Evolutionary conservation across 2,113 vertebrate genomes (phyloP), one percentile per base, ranked within the genome.

Genomic region (Thomomys bottae): DNA sequence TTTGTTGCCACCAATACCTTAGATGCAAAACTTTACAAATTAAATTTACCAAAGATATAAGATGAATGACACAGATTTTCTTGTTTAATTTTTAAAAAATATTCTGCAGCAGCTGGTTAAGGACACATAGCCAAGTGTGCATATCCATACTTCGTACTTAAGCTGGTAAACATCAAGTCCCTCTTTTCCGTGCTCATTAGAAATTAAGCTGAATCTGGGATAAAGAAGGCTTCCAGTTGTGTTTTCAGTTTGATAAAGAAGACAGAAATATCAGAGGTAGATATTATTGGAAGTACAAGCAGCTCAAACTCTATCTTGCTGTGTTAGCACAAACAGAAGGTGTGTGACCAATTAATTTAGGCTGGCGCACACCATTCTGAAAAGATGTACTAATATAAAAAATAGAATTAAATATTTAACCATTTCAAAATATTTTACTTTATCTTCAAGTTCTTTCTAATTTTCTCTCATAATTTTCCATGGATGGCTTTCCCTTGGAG

Each of bases 221-320:
- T 67, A 64, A 87, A 36, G 18, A 84, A 8, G 38, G 2, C 3
- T 28, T 42, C 18, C 24, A 45, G 30, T 32, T 49, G 45, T 63
- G 32, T 89, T 83, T 66, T 87, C 40, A 28, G 30, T 91, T 94
- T 91, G 71, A 30, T 85, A 21, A 57, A 72, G 85, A 59, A 94
- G n/a, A n/a, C n/a, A 90, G 36, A 77, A 68, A 89, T n/a, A 57
- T 10, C 28, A 64, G 49, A 82, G 24, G 36, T 61, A 18, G 15
- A 76, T 72, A 34, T 71, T 82, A 67, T 26, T 21, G 77, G 45
- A 91, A 66, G 10, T 18, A 12, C n/a, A 90, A 30, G 32, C 30
- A 88, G 6, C 45, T 93, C 21, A 82, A 83, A 28, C 34, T 42
- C 77, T 93, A 42, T 57, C 72, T 79, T 84, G 14, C 17, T 67